phyloP scores from a whole-genome alignment of 1,140 invertebrate species.

The Oncopodura yosiiana region DNA sequence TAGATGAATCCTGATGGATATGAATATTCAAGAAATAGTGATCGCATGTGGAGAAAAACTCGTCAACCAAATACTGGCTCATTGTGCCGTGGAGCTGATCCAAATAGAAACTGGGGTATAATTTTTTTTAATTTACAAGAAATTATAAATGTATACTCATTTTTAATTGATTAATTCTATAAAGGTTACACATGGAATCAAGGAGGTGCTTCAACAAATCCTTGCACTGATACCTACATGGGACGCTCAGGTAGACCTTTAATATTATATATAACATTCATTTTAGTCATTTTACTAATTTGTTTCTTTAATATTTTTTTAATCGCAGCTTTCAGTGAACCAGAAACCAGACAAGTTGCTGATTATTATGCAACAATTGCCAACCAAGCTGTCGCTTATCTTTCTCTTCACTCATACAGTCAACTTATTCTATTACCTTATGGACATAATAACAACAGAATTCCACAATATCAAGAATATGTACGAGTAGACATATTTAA shows the following conservation, averaged over 20 bases:
- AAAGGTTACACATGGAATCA: slow-evolving; percentile 31
- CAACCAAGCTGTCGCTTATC: slow-evolving; percentile 55
- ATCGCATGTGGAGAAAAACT: slow-evolving; percentile 41
- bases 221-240: slow-evolving; percentile 51
- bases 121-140: slow-evolving; percentile 52
- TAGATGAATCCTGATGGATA: slow-evolving; percentile 71
- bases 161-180: background rate
- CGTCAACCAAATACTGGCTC: slow-evolving; percentile 35
- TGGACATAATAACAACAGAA: slow-evolving; percentile 8
- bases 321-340: slow-evolving; percentile 81
- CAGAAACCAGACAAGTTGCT: slow-evolving; percentile 60
- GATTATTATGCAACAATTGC: slow-evolving; percentile 49
- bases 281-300: slow-evolving; percentile 5
- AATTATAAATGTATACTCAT: background rate
- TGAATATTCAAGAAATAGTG: slow-evolving; percentile 47
- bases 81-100: slow-evolving; percentile 52
- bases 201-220: slow-evolving; percentile 66
- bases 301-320: slow-evolving; percentile 64
- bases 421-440: slow-evolving; percentile 54
- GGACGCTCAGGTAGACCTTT: background rate
- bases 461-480: slow-evolving; percentile 16
- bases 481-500: background rate
- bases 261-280: background rate
- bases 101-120: slow-evolving; percentile 67
- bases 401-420: slow-evolving; percentile 78